Percentiles rank a stretch among this genome's conserved stretches.
phyloP scores from a whole-genome alignment of 2,888 invertebrate genomes.

The Drosophila neotestacea region DNA sequence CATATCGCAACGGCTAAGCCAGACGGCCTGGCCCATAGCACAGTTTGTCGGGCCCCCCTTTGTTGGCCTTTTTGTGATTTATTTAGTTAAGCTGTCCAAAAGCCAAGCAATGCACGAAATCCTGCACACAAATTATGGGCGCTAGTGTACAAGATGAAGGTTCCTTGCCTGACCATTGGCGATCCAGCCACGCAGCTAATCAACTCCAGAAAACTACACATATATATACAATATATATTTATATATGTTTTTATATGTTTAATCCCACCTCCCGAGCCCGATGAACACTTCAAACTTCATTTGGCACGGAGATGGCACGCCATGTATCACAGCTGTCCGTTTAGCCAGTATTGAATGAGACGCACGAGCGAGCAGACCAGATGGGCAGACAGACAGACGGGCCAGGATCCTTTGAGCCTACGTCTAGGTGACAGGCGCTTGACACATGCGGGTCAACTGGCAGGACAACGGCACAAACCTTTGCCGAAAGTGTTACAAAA shows the following conservation, averaged over 20 bases:
- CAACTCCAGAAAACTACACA: constrained; percentile 32
- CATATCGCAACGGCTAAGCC: constrained; percentile 43
- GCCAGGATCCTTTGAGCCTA: constrained; percentile 43
- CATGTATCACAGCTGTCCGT: constrained; percentile 43
- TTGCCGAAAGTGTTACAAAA: constrained; percentile 53
- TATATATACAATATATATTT: not conserved
- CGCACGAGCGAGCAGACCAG: constrained; percentile 67
- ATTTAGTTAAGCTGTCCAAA: constrained; percentile 75
- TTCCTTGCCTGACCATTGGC: constrained; percentile 19
- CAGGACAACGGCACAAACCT: constrained; percentile 30
- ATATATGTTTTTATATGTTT: not conserved
- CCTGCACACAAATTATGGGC: constrained; percentile 70
- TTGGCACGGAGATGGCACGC: constrained; percentile 43
- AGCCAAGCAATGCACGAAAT: constrained; percentile 67
- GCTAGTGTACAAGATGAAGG: constrained; percentile 26
- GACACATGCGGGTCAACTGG: constrained; percentile 66
- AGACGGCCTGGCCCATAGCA: constrained; percentile 27
- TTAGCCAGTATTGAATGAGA: constrained; percentile 61
- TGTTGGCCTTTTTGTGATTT: constrained; percentile 68
- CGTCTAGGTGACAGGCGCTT: constrained; percentile 57
- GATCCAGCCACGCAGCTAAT: constrained; percentile 37
- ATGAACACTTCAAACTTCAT: constrained; percentile 60
- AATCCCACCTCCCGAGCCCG: constrained; percentile 6
- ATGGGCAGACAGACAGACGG: not conserved
- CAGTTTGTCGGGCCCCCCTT: constrained; percentile 23